phyloP scores from a whole-genome alignment of 2,113 vertebrate species.

The Amphiprion percula region DNA sequence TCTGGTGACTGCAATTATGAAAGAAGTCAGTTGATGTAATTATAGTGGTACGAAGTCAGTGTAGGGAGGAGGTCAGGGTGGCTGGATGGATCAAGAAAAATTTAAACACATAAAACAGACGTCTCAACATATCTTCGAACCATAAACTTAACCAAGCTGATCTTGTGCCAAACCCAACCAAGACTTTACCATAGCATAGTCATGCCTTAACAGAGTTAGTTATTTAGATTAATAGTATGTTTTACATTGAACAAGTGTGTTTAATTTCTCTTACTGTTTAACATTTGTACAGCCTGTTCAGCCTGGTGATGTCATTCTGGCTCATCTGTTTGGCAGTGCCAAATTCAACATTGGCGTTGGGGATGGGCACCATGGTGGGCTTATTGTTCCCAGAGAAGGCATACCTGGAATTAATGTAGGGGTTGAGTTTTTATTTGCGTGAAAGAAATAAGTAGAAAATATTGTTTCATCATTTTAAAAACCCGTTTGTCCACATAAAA shows the following conservation, averaged over 20 bases:
- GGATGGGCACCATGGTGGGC: constrained; percentile 76
- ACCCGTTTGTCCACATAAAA: too few relatives aligned
- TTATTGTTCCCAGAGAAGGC: constrained; percentile 77
- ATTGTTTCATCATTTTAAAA: too few relatives aligned
- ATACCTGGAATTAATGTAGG: constrained; percentile 51
- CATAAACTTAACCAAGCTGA: too few relatives aligned
- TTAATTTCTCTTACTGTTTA: constrained; percentile 11
- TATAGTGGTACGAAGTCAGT: too few relatives aligned
- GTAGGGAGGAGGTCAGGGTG: too few relatives aligned
- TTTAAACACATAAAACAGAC: too few relatives aligned
- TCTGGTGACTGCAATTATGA: too few relatives aligned
- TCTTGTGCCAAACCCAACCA: background rate
- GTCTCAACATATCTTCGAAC: too few relatives aligned
- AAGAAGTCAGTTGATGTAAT: too few relatives aligned
- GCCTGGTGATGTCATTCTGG: constrained; percentile 69
- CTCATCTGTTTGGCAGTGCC: constrained; percentile 70
- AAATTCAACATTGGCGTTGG: constrained; percentile 68
- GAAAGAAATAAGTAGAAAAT: background rate
- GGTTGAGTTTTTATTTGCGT: background rate
- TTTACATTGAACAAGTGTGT: background rate
- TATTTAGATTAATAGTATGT: background rate
- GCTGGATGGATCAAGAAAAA: too few relatives aligned
- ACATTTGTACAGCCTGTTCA: constrained; percentile 76
- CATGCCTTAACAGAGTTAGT: background rate
- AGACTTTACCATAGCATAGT: background rate